A percentile compares a stretch with the other conserved stretches of the same genome.
Conservation (phyloP, 2,113 vertebrate genomes). For the Glaucidium brasilianum region DNA sequence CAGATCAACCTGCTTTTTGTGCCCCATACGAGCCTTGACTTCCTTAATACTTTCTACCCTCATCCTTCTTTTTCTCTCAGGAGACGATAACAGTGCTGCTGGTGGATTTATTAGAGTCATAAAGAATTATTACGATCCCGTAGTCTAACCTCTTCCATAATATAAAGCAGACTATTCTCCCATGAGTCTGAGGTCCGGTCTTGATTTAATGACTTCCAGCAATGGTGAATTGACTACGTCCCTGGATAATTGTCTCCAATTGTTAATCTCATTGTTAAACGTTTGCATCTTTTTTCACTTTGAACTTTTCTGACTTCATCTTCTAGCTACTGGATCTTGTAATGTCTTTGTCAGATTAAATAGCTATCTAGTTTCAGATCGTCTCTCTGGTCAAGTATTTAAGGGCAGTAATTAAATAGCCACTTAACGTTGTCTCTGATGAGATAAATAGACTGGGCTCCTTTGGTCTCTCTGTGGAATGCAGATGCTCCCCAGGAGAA, state of each 20-base stretch:
- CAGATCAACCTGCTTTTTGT: not conserved
- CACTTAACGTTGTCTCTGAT: not conserved
- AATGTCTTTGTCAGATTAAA: slow-evolving; percentile 34
- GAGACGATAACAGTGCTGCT: not conserved
- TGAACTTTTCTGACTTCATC: slow-evolving; percentile 23
- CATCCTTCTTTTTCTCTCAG: not conserved
- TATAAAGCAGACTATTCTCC: not conserved
- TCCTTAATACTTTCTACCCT: not conserved
- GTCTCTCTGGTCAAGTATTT: not conserved
- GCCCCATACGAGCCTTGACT: not conserved
- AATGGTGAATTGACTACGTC: not conserved
- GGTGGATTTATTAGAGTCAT: not conserved
- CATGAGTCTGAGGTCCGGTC: not conserved
- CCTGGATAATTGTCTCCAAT: not conserved
- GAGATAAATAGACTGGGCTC: not conserved
- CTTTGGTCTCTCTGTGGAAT: not conserved
- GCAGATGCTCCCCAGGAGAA: not conserved
- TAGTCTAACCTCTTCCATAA: not conserved
- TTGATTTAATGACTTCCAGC: not conserved
- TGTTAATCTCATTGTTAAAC: not conserved
- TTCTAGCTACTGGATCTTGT: not conserved
- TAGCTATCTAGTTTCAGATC: not conserved
- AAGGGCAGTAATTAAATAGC: slow-evolving; percentile 43
- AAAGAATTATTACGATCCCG: not conserved
- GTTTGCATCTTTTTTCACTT: not conserved